Conservation (phyloP, 2,888 invertebrate species). For the Torymus texanus region DNA sequence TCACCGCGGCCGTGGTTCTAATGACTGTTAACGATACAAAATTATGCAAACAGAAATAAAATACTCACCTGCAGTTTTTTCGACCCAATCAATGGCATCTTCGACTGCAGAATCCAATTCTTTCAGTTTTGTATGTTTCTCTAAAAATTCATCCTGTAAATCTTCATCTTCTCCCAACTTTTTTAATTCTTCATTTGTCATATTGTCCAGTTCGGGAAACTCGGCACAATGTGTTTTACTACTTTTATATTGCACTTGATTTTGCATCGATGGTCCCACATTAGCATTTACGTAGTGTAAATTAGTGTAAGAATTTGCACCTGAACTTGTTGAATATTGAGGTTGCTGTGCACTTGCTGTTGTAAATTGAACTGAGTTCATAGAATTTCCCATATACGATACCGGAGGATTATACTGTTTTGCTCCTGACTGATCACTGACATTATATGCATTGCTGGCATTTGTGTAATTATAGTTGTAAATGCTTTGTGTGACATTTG, state of each 20-base stretch:
- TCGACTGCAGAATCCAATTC: constrained; percentile 83
- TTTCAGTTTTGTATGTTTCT: constrained; percentile 81
- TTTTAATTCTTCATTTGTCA: constrained; percentile 81
- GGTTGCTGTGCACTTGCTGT: constrained; percentile 39
- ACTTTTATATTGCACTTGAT: constrained; percentile 52
- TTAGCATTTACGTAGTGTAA: constrained; percentile 68
- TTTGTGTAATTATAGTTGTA: constrained; percentile 72
- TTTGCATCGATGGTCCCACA: constrained; percentile 61
- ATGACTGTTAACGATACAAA: no score
- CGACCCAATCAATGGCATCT: constrained; percentile 83
- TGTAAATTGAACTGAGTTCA: constrained; percentile 35
- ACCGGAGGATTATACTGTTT: constrained; percentile 45
- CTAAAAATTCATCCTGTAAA: constrained; percentile 84
- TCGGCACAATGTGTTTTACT: constrained; percentile 64
- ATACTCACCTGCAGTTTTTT: constrained; percentile 80
- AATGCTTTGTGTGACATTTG: constrained; percentile 66
- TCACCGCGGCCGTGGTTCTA: no score
- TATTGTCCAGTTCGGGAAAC: constrained; percentile 77
- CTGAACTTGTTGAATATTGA: constrained; percentile 68
- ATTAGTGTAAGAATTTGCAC: constrained; percentile 65
- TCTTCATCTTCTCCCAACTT: constrained; percentile 83
- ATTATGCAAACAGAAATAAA: neutral
- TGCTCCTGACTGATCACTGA: constrained; percentile 58
- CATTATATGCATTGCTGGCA: constrained; percentile 59
- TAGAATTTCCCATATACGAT: constrained; percentile 37